Conservation (phyloP, 1,140 invertebrate genomes). For the Diabrotica undecimpunctata region DNA sequence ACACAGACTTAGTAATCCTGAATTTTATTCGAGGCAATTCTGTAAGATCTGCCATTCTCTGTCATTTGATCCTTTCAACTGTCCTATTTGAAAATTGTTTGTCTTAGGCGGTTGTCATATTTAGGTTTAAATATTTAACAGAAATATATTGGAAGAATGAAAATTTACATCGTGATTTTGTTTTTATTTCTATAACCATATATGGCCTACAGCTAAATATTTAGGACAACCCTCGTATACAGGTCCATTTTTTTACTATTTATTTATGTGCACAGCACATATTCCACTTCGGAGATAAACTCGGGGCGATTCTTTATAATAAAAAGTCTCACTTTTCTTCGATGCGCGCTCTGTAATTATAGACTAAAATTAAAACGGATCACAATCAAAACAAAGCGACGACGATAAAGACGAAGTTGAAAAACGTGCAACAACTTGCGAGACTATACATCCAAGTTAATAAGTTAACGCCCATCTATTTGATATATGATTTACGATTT, state of each 20-base stretch:
- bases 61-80: too few species aligned
- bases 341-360: slow-evolving; percentile 45
- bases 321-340: slow-evolving; percentile 47
- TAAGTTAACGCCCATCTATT: slow-evolving; percentile 49
- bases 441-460: slow-evolving; percentile 42
- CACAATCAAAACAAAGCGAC: slow-evolving; percentile 40
- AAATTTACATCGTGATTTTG: too few species aligned
- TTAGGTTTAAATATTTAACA: too few species aligned
- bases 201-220: too few species aligned
- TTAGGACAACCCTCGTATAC: slow-evolving; percentile 27
- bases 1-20: too few species aligned
- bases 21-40: too few species aligned
- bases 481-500: slow-evolving; percentile 49
- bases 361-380: slow-evolving; percentile 42
- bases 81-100: too few species aligned
- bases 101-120: too few species aligned
- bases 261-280: slow-evolving; percentile 37
- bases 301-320: slow-evolving; percentile 42
- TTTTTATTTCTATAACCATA: too few species aligned
- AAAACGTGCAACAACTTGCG: slow-evolving; percentile 25
- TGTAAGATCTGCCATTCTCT: too few species aligned
- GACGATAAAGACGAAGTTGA: slow-evolving; percentile 14
- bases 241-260: slow-evolving; percentile 45
- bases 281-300: slow-evolving; percentile 31
- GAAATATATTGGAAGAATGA: too few species aligned